Base-by-base conservation (phyloP, 2,113 vertebrate species). In the Circaetus cinerascens region DNA sequence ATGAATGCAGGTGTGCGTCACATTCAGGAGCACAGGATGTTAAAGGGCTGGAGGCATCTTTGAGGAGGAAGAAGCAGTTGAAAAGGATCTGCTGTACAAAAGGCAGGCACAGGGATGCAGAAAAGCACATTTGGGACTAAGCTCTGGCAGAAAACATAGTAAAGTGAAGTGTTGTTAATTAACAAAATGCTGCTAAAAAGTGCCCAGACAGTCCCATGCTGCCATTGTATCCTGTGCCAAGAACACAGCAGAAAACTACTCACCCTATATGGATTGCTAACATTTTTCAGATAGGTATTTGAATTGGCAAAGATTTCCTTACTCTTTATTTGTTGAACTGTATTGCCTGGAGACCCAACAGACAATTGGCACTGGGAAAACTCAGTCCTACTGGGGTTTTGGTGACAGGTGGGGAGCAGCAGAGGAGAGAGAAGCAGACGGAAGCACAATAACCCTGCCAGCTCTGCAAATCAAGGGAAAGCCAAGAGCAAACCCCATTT, bases 101-200 rank as follows among this genome's bases (percentile, higher is more conserved):
- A 95, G 36, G 45, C 89, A 86, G 71, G 56, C 7, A 3, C 18
- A 10, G 43, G 53, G 51, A 23, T 22, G 48, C 40, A 45, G 63
- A 77, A 63, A 8, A 84, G 40, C 45, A 69, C 89, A 21, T 59
- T 60, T 36, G 86, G 94, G 89, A 94, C 64, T n/a, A 4, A 66
- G 63, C 27, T 51, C 45, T 69, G 92, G 79, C 89, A 96, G 80
- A 41, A 77, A 67, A 19, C 41, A 1, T n/a, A 45, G 71, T 62
- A 81, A 94, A 94, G 93, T 45, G 36, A 91, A 93, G 80, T 19
- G 59, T 23, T 76, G 59, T 23, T 95, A 89, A 95, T 93, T 74
- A 93, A 84, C 50, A 41, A 84, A 93, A 77, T 0, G 25, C 68
- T 91, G 87, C 83, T 69, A 60, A 77, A 67, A 50, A 50, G 43